Conservation (phyloP, 2,888 invertebrate species). For the Cantharis rustica region DNA sequence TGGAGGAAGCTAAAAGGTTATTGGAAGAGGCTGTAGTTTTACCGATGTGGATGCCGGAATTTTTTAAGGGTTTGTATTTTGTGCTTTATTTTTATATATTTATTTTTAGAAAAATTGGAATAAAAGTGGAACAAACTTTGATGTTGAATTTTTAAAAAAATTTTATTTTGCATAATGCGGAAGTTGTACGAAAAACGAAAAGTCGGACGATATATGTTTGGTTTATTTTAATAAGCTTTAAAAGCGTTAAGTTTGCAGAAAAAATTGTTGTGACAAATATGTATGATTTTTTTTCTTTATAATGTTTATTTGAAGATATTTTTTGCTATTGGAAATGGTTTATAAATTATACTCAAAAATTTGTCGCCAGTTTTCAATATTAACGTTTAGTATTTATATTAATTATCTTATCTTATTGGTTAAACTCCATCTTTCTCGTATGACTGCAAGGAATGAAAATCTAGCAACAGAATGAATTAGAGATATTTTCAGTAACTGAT, state of each 20-base stretch:
- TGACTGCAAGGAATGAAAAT: background rate
- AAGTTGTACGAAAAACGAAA: no score
- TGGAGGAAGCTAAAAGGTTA: constrained; percentile 85
- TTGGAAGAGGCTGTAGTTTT: constrained; percentile 97
- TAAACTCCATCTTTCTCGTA: background rate
- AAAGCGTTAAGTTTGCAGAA: background rate
- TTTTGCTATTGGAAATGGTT: no score
- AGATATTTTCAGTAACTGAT: background rate
- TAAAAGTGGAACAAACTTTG: background rate
- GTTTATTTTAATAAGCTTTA: background rate
- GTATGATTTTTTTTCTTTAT: background rate
- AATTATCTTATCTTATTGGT: background rate
- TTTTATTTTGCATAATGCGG: no score
- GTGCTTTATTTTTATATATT: no score
- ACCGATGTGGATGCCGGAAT: constrained; percentile 98
- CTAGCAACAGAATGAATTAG: background rate
- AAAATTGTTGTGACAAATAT: background rate
- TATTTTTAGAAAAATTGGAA: background rate
- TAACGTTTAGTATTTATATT: background rate
- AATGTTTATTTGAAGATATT: background rate
- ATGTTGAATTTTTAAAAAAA: background rate
- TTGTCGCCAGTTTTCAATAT: background rate
- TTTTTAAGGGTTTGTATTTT: constrained; percentile 78
- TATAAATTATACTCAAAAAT: background rate
- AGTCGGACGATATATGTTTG: background rate